Conservation (phyloP, 2,888 invertebrate species). For the Allophyes oxyacanthae region DNA sequence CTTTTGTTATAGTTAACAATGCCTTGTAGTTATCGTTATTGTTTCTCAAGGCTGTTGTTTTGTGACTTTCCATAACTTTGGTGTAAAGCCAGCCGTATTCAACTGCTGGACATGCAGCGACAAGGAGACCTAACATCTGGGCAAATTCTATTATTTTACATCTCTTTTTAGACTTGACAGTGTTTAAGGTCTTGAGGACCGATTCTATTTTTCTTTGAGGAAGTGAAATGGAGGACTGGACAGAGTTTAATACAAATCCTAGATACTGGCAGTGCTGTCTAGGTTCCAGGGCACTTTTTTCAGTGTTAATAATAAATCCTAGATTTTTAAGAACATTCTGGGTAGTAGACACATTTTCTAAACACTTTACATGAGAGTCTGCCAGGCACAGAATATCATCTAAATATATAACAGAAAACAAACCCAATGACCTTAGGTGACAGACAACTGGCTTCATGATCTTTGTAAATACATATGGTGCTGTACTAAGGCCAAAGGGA, state of each 20-base stretch:
- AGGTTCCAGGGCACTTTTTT: slow-evolving; percentile 40
- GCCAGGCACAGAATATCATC: slow-evolving; percentile 31
- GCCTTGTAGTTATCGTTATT: slow-evolving; percentile 11
- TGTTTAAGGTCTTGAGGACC: slow-evolving; percentile 12
- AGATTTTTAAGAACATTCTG: slow-evolving; percentile 5
- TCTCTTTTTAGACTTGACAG: slow-evolving; percentile 12
- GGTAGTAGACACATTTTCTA: slow-evolving; percentile 1
- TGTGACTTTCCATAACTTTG: slow-evolving; percentile 49
- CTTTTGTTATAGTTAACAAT: neutral
- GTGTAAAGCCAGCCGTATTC: slow-evolving; percentile 61
- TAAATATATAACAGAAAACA: slow-evolving; percentile 37
- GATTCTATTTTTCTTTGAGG: slow-evolving; percentile 34
- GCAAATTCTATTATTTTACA: slow-evolving; percentile 50
- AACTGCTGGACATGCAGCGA: slow-evolving; percentile 57
- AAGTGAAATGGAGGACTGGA: slow-evolving; percentile 19
- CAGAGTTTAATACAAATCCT: slow-evolving; percentile 35
- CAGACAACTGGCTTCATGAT: slow-evolving; percentile 34
- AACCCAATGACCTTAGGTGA: slow-evolving; percentile 22
- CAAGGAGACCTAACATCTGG: slow-evolving; percentile 44
- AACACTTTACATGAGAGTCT: slow-evolving; percentile 8
- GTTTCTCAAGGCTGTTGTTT: slow-evolving; percentile 16
- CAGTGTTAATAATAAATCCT: slow-evolving; percentile 40
- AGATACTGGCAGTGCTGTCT: slow-evolving; percentile 34
- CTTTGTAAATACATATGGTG: slow-evolving; percentile 39
- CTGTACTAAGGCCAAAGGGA: slow-evolving; percentile 24